These are phyloP conservation scores for Nasonia oneida DNA, from an alignment of 2,888 invertebrate genomes.

Conservation along the genomic window DNA sequence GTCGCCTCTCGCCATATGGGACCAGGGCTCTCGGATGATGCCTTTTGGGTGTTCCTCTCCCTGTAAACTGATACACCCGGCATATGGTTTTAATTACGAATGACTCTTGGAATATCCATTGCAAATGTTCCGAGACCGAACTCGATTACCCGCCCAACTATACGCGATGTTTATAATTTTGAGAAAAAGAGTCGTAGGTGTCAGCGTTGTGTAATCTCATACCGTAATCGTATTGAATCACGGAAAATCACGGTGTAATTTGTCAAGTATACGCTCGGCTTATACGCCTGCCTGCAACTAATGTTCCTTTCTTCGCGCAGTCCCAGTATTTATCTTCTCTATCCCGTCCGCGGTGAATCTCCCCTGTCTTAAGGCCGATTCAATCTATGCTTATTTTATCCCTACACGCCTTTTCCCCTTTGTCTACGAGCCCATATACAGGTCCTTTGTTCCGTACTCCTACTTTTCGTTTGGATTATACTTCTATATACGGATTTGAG, in stretches of 20 bases:
- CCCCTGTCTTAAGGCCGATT: slow-evolving; percentile 15
- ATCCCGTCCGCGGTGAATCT: not conserved
- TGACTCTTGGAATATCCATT: slow-evolving; percentile 4
- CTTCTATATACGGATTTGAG: not conserved
- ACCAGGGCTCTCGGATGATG: not conserved
- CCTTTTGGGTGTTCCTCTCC: not conserved
- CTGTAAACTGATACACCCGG: not conserved
- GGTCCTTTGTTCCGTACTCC: not conserved
- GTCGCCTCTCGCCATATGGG: not conserved
- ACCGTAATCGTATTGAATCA: not conserved
- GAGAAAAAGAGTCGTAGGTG: too few relatives aligned
- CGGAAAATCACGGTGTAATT: not conserved
- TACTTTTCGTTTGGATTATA: not conserved
- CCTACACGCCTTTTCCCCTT: slow-evolving; percentile 6
- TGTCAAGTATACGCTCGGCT: not conserved
- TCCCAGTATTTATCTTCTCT: slow-evolving; percentile 15
- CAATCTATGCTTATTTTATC: slow-evolving; percentile 23
- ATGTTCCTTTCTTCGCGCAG: not conserved
- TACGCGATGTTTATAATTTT: too few relatives aligned
- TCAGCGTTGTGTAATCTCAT: too few relatives aligned
- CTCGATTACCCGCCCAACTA: not conserved
- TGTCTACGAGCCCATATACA: not conserved
- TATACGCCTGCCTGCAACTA: not conserved
- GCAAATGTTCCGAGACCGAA: not conserved
- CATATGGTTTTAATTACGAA: slow-evolving; percentile 1